Base-by-base conservation (phyloP, 2,797 vertebrate species). In the Vultur gryphus region DNA sequence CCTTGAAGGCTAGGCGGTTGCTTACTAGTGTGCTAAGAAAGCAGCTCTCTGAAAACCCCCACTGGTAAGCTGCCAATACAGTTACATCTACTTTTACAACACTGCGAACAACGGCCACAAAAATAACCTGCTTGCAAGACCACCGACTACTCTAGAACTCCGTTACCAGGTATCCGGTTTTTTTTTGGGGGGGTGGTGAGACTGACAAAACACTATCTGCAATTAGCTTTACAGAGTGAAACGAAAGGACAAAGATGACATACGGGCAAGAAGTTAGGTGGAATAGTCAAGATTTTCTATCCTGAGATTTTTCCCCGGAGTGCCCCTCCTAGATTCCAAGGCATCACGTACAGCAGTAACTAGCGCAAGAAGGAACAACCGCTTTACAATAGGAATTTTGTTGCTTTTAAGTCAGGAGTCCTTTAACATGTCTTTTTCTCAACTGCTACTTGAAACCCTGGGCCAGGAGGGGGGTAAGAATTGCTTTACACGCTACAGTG, bases 401-500 rank as follows among this genome's bases (percentile, higher is more conserved):
- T 11, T 51, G 35, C 39, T 85, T 78, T 78, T 26, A 81, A 24
- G 59, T n/a, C 71, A 18, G 13, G 58, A 83, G 2, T 13, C 43
- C 28, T 84, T 73, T 29, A 62, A 81, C 81, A 59, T 4, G 7
- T 10, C 11, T 44, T 66, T 46, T 73, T 65, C 31, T 76, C 58
- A 57, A 41, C 11, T 72, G 58, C 37, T 61, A 3, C 23, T 41
- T 18, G n/a, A 90, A 83, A 52, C 7, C 16, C 18, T 10, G 18
- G 64, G n/a, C 35, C 62, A 81, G 72, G 1, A 44, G 37, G 23
- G 10, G 5, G 5, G 19, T 24, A 57, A 8, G 7, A 29, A 72
- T 7, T 8, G 14, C 57, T 75, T 57, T 23, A 18, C 2, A 11
- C 0, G 1, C 28, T 9, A 33, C 1, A 66, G n/a, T 2, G 11